Conservation (phyloP, 2,888 invertebrate species). For the Mythimna pallens region DNA sequence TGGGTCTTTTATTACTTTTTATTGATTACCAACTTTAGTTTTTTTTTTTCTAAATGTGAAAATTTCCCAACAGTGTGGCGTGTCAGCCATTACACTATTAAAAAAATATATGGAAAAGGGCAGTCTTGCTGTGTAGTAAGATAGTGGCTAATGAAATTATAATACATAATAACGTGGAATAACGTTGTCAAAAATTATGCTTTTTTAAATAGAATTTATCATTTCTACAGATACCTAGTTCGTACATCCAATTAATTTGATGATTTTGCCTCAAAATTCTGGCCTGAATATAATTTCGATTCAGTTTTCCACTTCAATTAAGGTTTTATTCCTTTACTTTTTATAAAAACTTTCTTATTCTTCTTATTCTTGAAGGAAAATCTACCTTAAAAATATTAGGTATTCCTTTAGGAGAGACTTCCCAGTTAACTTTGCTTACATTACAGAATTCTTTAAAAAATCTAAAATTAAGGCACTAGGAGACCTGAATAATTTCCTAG, state of each 20-base stretch:
- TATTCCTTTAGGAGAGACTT: background rate
- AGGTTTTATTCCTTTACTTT: background rate
- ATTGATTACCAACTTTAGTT: constrained; percentile 6
- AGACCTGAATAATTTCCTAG: constrained; percentile 27
- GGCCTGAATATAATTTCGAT: background rate
- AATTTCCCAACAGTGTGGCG: background rate
- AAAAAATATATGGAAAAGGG: background rate
- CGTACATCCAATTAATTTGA: background rate
- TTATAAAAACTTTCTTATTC: background rate
- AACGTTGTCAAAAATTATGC: background rate
- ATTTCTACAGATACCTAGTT: background rate
- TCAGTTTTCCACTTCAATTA: constrained; percentile 5
- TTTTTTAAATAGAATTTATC: background rate
- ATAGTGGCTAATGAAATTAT: too few species aligned
- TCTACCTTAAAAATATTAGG: background rate
- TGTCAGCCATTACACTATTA: too few species aligned
- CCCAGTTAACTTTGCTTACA: background rate
- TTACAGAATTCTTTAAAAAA: background rate
- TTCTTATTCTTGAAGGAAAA: background rate
- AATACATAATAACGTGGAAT: too few species aligned
- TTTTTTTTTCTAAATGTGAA: background rate
- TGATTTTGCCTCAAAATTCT: too few species aligned
- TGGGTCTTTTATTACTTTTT: constrained; percentile 19
- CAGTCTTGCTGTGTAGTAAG: too few species aligned
- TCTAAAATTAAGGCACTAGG: constrained; percentile 12